Base-by-base conservation (phyloP, 2,113 vertebrate species). In the Tetrax tetrax region DNA sequence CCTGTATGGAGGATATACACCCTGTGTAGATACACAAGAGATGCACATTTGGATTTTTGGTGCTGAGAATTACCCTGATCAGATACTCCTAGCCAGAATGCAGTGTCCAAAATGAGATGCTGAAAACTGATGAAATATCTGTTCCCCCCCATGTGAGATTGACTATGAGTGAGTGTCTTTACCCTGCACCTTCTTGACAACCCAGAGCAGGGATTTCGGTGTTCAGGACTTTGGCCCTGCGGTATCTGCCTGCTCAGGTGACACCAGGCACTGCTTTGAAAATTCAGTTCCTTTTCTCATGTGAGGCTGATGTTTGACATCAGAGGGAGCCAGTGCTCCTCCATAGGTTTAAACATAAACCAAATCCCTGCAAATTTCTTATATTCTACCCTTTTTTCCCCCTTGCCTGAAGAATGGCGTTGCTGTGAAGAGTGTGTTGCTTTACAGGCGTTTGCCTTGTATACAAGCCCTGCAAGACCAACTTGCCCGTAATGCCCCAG, bases 321-420 rank as follows among this genome's bases (percentile, higher is more conserved):
- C 48, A 89, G 91, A 95, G 65, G 87, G 91, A 91, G 93, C 76
- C 81, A 92, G 56, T 23, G 65, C 65, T 93, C 77, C 91, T 87
- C 57, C 0, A 1, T 14, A 82, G 21, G 8, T 48, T 53, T 91
- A 71, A 91, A 45, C 27, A 22, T 5, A 11, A 64, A 7, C 10
- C 57, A 83, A 95, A 69, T 51, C 22, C 33, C 50, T 23, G 20
- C 6, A n/a, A 24, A 5, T 33, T 37, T 65, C 65, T 29, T 37
- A 0, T 2, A 7, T 20, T 27, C 48, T 69, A 5, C 9, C 3
- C 10, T 21, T 66, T 90, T 21, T 31, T 6, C 1, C 8, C 20
- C 10, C 33, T 41, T 41, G 8, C 54, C 35, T 38, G 38, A 75
- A 33, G n/a, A 90, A 63, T 3, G 17, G 20, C 9, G 41, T 83